These are phyloP conservation scores for Amiota communis DNA, from an alignment of 2,888 invertebrate species.

Conservation along the genomic window DNA sequence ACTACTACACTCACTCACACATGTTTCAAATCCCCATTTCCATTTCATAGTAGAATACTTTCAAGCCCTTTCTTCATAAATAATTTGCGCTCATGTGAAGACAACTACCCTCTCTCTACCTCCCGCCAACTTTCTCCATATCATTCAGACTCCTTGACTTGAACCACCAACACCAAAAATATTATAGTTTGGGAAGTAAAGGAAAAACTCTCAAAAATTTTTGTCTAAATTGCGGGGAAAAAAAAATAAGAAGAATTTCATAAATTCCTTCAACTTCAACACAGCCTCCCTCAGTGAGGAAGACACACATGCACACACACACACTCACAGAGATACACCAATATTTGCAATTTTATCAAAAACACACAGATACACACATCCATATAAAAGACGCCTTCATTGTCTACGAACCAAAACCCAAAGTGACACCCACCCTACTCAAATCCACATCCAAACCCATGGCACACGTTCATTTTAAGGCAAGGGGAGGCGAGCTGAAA, in stretches of 20 bases:
- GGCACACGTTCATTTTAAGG: background rate
- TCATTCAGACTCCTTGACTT: no score
- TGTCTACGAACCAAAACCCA: background rate
- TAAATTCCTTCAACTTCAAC: constrained; percentile 50
- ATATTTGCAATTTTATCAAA: constrained; percentile 21
- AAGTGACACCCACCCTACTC: constrained; percentile 18
- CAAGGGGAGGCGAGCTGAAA: background rate
- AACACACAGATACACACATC: constrained; percentile 6
- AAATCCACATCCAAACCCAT: constrained; percentile 26
- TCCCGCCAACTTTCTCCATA: no score
- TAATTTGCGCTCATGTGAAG: background rate
- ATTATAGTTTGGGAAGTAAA: no score
- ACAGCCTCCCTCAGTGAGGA: background rate
- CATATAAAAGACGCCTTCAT: background rate
- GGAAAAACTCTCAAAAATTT: constrained; percentile 33
- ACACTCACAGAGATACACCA: constrained; percentile 8
- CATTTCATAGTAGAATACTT: background rate
- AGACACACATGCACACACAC: constrained; percentile 18
- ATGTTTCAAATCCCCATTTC: background rate
- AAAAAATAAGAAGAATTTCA: constrained; percentile 50
- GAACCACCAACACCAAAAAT: constrained; percentile 16
- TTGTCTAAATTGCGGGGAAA: constrained; percentile 35
- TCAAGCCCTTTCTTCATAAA: background rate
- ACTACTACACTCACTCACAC: constrained; percentile 5
- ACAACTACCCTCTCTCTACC: no score